These are phyloP conservation scores for Drosophila lacertosa DNA, from an alignment of 1,140 invertebrate species.

Conservation along the genomic window DNA sequence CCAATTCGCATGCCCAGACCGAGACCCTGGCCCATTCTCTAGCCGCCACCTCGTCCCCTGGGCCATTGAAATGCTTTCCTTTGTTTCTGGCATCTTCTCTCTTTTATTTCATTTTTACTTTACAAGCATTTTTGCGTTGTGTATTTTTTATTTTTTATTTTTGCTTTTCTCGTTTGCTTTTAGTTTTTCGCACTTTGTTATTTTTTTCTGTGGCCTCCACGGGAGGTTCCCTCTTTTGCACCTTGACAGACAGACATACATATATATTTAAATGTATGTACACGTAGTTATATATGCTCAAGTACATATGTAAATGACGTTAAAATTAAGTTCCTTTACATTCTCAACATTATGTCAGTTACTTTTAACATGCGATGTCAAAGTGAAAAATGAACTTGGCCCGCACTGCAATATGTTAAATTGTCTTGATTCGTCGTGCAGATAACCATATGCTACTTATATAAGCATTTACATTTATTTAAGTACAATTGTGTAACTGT, in stretches of 20 bases:
- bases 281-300: background rate
- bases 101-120: slow-evolving; percentile 18
- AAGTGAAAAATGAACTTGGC: slow-evolving; percentile 48
- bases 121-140: slow-evolving; percentile 19
- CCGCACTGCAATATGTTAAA: background rate
- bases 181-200: slow-evolving; percentile 44
- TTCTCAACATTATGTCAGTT: slow-evolving; percentile 40
- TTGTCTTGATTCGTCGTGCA: slow-evolving; percentile 1
- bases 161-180: slow-evolving; percentile 19
- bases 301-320: slow-evolving; percentile 15
- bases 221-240: slow-evolving; percentile 21
- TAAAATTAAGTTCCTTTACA: slow-evolving; percentile 43
- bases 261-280: slow-evolving; percentile 1
- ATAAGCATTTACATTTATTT: background rate
- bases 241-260: slow-evolving; percentile 13
- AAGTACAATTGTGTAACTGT: background rate
- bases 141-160: slow-evolving; percentile 36
- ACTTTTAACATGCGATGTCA: slow-evolving; percentile 43
- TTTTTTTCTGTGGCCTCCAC: slow-evolving; percentile 16
- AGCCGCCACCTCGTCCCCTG: background rate
- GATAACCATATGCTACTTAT: slow-evolving; percentile 26
- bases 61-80: slow-evolving; percentile 53
- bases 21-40: too few relatives aligned
- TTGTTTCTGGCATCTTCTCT: slow-evolving; percentile 58
- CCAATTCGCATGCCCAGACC: background rate